Base-by-base conservation (phyloP, 2,113 vertebrate species). In the Paramormyrops kingsleyae region DNA sequence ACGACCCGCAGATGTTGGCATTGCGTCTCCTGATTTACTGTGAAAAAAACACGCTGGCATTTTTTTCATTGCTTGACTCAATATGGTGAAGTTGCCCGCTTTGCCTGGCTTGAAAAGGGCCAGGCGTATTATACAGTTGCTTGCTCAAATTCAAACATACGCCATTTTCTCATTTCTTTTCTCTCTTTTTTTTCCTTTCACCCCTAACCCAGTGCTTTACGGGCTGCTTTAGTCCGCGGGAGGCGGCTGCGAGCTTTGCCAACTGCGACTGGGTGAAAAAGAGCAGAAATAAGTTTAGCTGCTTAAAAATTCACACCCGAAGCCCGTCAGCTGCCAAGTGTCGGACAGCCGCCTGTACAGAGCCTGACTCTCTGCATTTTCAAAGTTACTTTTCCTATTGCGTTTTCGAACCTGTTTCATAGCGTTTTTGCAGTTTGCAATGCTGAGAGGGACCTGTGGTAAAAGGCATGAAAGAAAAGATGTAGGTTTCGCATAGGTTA, bases 1-100 rank as follows among this genome's bases (percentile, higher is more conserved):
- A 99, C 97, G 98, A 97, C 97, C 97, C 97, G 97, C 98, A 99
- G 98, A 96, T 97, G 94, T 97, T 98, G 98, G 97, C 97, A 98
- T 95, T 93, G 88, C 27, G 92, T 94, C 94, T 93, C 91, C 91
- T 94, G 94, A 96, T 96, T 96, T 96, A 96, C 90, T 87, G 90
- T 88, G 93, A 89, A 94, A 95, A 92, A 95, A 93, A 92, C 94
- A 92, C 91, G 92, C 94, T 92, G 95, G 94, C 92, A 94, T 96
- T 97, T 97, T 96, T 97, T 97, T 96, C 97, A 96, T 97, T 94
- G 96, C 97, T 98, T 99, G 97, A 98, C 98, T 99, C 97, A 97
- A 98, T 98, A 99, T 99, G 98, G 98, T 97, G 96, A 99, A 97
- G 94, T 95, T 97, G 96, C 95, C 97, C 94, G 92, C 94, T 97